phyloP scores from a whole-genome alignment of 2,888 invertebrate genomes.

The Pristionchus exspectatus region DNA sequence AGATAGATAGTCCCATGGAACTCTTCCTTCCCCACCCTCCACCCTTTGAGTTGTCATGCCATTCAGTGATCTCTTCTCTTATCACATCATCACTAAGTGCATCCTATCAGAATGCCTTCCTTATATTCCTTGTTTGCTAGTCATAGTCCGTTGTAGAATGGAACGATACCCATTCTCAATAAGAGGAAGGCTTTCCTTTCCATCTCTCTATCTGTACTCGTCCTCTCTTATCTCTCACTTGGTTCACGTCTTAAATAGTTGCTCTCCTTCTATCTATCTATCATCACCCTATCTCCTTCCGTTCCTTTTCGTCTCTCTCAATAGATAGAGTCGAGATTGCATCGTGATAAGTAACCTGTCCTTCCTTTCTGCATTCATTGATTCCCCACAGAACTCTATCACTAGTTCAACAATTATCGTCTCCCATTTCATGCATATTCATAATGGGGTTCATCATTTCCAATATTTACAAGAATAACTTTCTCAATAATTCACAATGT shows the following conservation, averaged over 20 bases:
- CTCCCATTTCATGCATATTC: neutral
- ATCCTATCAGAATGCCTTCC: neutral
- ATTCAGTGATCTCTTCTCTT: constrained; percentile 19
- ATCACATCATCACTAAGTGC: constrained; percentile 28
- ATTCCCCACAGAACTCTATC: constrained; percentile 15
- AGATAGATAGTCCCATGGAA: neutral
- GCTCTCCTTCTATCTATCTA: constrained; percentile 41
- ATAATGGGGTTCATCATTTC: neutral
- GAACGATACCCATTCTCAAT: neutral
- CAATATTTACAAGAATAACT: too few relatives aligned
- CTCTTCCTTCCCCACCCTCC: neutral
- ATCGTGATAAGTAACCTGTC: constrained; percentile 41
- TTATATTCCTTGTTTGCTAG: constrained; percentile 22
- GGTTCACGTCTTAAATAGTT: constrained; percentile 35
- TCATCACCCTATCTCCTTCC: constrained; percentile 33
- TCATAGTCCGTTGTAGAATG: constrained; percentile 7
- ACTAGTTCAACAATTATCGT: neutral
- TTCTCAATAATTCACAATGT: too few relatives aligned
- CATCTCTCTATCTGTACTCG: neutral
- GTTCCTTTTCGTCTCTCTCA: constrained; percentile 44
- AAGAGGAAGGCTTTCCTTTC: neutral
- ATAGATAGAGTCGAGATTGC: constrained; percentile 41
- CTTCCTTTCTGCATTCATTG: constrained; percentile 8
- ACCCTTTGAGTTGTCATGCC: neutral
- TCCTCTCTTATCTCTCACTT: constrained; percentile 12